Base-by-base conservation (phyloP, 2,113 vertebrate species). In the Seriola dumerili region DNA sequence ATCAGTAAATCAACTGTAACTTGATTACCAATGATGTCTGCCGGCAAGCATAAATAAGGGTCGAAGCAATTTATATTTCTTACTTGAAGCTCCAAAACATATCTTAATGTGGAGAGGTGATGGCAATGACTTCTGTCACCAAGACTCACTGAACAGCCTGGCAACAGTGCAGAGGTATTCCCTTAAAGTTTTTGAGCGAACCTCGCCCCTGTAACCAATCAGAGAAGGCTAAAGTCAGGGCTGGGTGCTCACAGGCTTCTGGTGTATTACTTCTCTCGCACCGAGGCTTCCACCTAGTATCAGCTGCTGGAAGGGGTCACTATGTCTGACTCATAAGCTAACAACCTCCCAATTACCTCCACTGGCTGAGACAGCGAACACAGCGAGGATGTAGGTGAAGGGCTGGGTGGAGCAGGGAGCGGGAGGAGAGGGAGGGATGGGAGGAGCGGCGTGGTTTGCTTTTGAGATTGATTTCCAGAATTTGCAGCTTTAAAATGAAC, bases 1-100 rank as follows among this genome's bases (percentile, higher is more conserved):
- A 90, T 88, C 80, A 68, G 65, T 65, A 82, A 82, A 92, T 82
- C 72, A 85, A 63, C 16, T 55, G 73, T 62, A 71, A 72, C 72
- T 78, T 80, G 8, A 84, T 59, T 73, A 84, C 42, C 57, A 76
- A 66, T 74, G 48, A 80, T 67, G 78, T 74, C 74, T 66, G 67
- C 67, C 23, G 42, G n/a, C 32, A 29, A 68, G 19, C 72, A 76
- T 48, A 44, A 72, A 44, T 0, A 57, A 19, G 13, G 58, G 58
- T 44, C 40, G 14, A 23, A 64, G 48, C 16, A 42, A 10, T 42
- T 8, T 42, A 42, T 42, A 42, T 42, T 8, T 42, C 9, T 9
- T 42, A 42, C 2, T 2, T 42, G 9, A 42, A 42, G 40, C 40
- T 42, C 40, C 34, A 46, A 46, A 52, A 52, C 16, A 52, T 21